Conservation (phyloP, 1,140 invertebrate species). For the Eumeta japonica region DNA sequence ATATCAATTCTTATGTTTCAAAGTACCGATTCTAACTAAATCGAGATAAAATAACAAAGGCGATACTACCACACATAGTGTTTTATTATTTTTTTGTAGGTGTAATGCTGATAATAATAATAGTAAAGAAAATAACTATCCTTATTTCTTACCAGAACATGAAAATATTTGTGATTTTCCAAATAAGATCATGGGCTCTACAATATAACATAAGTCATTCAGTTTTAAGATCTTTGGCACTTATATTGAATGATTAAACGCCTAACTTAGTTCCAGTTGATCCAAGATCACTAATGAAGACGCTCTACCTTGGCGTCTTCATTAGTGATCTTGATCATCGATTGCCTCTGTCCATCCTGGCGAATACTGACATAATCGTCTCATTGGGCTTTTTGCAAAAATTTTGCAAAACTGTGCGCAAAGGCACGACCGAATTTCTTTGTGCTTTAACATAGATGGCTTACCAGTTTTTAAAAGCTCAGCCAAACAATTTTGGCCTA, state of each 20-base stretch:
- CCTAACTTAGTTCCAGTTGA: not conserved
- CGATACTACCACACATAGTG: too few species aligned
- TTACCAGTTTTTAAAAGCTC: conserved; percentile 3
- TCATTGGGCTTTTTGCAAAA: not conserved
- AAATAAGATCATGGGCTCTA: conserved; percentile 1
- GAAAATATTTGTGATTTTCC: too few species aligned
- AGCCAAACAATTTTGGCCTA: too few species aligned
- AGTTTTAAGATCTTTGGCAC: not conserved
- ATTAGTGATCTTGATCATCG: not conserved
- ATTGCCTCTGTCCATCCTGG: not conserved
- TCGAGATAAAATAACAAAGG: too few species aligned
- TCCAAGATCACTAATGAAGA: conserved; percentile 2
- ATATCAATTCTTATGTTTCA: too few species aligned
- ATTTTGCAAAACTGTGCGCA: not conserved
- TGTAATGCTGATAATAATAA: too few species aligned
- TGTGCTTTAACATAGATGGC: conserved; percentile 2
- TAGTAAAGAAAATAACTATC: too few species aligned
- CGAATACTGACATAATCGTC: conserved; percentile 2
- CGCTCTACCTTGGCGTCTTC: too few species aligned
- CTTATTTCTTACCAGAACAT: too few species aligned
- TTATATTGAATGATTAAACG: not conserved
- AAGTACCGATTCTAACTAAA: too few species aligned
- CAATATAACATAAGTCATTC: not conserved
- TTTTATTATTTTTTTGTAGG: too few species aligned
- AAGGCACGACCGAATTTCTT: not conserved